Evolutionary conservation across 1,140 invertebrate species (phyloP).

Genomic region (Drosophila albomicans): DNA sequence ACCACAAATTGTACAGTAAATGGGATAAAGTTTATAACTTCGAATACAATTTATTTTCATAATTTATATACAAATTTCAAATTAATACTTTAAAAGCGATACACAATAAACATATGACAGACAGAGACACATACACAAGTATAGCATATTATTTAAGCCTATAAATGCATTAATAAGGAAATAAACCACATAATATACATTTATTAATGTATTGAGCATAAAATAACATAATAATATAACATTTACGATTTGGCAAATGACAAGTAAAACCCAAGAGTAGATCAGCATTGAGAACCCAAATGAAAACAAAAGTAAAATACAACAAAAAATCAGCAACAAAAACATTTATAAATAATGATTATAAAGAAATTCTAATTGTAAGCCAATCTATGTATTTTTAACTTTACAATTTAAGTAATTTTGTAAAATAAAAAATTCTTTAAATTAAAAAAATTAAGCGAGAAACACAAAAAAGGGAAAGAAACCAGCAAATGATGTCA

Average conservation of each 20-base stretch:
- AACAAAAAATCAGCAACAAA: constrained; percentile 50
- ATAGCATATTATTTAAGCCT: constrained; percentile 72
- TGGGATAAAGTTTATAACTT: constrained; percentile 68
- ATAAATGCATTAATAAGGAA: constrained; percentile 65
- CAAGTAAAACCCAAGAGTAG: constrained; percentile 53
- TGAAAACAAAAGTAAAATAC: constrained; percentile 33
- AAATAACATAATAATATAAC: constrained; percentile 21
- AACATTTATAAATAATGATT: constrained; percentile 67
- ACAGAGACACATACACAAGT: constrained; percentile 40
- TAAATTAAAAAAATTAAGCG: constrained; percentile 73
- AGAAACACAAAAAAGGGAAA: constrained; percentile 35
- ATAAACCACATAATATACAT: constrained; percentile 71
- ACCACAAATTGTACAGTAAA: constrained; percentile 72
- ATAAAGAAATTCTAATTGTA: constrained; percentile 74
- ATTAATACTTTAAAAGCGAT: constrained; percentile 54
- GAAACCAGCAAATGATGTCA: constrained; percentile 56
- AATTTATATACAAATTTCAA: constrained; percentile 73
- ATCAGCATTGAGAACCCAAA: constrained; percentile 48
- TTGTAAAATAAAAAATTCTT: constrained; percentile 80
- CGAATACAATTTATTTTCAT: constrained; percentile 82
- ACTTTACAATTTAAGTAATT: constrained; percentile 76
- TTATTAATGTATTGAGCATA: constrained; percentile 64
- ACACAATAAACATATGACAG: constrained; percentile 34
- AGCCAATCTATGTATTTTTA: constrained; percentile 80
- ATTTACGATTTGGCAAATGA: constrained; percentile 48